A percentile compares a stretch with the other conserved stretches of the same genome.
Evolutionary conservation across 2,113 vertebrate genomes (phyloP).

Genomic region (Eulacestoma nigropectus): DNA sequence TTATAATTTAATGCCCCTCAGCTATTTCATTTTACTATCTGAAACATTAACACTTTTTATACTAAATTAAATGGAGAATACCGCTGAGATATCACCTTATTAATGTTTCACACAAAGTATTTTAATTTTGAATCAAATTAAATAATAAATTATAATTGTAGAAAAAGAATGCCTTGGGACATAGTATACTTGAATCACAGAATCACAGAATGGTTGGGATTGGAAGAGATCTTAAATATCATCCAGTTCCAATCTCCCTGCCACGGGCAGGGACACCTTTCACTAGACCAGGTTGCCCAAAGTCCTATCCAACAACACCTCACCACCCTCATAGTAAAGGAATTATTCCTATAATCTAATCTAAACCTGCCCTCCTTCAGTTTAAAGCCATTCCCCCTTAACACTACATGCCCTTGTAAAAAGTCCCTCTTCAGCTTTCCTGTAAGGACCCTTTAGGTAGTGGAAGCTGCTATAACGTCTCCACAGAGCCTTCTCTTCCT

Average conservation of each 20-base stretch:
- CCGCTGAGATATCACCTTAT: constrained; percentile 25
- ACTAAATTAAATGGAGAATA: constrained; percentile 54
- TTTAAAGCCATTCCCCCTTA: neutral
- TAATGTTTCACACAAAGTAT: constrained; percentile 23
- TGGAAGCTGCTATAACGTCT: neutral
- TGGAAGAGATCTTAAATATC: neutral
- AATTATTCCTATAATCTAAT: neutral
- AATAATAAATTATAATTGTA: constrained; percentile 11
- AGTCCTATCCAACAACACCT: neutral
- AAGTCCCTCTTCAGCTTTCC: neutral
- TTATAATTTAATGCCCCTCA: neutral
- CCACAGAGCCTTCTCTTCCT: neutral
- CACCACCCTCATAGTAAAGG: neutral
- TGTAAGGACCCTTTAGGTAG: neutral
- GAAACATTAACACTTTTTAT: neutral
- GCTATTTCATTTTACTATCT: neutral
- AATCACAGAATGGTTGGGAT: neutral
- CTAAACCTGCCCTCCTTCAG: neutral
- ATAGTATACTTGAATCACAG: neutral
- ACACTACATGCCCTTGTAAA: neutral
- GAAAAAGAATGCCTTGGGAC: constrained; percentile 6
- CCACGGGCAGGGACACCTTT: neutral
- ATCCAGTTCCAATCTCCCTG: neutral
- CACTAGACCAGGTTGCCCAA: neutral
- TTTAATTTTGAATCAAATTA: constrained; percentile 42